Percentiles rank a stretch among this genome's conserved stretches.
These are phyloP conservation scores for Spondyliosoma cantharus DNA, from an alignment of 2,797 vertebrate genomes.

Conservation along the genomic window DNA sequence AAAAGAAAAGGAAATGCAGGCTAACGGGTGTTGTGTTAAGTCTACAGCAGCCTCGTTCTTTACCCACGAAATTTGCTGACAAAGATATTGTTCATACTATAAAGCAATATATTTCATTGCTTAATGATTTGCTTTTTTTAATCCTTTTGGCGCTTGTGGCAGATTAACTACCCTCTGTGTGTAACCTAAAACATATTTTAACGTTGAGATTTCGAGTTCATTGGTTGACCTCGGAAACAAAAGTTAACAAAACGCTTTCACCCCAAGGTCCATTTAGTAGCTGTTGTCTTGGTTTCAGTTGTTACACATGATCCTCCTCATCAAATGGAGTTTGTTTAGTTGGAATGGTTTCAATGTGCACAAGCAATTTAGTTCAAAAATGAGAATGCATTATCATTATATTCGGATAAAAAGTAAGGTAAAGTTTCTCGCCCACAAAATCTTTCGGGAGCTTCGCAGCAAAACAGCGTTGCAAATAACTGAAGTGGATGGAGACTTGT, in stretches of 20 bases:
- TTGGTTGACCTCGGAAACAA: neutral
- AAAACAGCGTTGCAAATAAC: too few species aligned
- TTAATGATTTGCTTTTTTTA: neutral
- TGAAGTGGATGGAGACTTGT: too few species aligned
- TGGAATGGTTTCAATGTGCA: neutral
- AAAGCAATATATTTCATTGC: neutral
- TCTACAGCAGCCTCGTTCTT: conserved; percentile 6
- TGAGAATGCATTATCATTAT: too few species aligned
- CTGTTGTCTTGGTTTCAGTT: neutral
- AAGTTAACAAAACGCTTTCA: neutral
- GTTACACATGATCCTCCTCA: neutral
- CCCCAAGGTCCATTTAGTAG: neutral
- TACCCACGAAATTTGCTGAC: conserved; percentile 12
- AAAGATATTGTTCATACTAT: conserved; percentile 25
- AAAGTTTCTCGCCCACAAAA: too few species aligned
- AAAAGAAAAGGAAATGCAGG: conserved; percentile 27
- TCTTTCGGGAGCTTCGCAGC: too few species aligned
- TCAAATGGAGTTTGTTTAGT: conserved; percentile 2
- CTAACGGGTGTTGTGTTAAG: conserved; percentile 15
- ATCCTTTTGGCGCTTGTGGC: neutral
- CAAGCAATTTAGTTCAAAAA: too few species aligned
- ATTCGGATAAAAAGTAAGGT: too few species aligned
- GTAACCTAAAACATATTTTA: neutral
- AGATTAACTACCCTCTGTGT: neutral
- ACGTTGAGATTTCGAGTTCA: neutral